Evolutionary conservation across 2,888 invertebrate species (phyloP).

Genomic region (Ypsolopha sequella): DNA sequence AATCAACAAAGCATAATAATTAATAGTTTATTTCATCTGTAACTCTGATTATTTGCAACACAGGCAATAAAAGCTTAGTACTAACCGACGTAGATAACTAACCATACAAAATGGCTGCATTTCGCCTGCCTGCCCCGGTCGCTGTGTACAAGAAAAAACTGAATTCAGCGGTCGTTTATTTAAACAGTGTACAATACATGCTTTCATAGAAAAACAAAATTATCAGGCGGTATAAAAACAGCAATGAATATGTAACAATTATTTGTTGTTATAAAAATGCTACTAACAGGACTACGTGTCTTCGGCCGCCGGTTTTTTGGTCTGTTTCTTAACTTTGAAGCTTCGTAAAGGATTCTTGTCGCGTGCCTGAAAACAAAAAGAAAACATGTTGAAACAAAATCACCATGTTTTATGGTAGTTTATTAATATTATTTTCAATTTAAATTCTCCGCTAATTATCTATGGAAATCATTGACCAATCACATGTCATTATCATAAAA

Average conservation of each 20-base stretch:
- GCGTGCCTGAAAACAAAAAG: constrained; percentile 64
- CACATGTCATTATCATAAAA: neutral
- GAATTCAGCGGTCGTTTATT: too few relatives aligned
- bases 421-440: neutral
- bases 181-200: neutral
- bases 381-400: neutral
- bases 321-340: constrained; percentile 72
- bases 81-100: too few relatives aligned
- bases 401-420: neutral
- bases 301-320: constrained; percentile 36
- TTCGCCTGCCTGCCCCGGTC: too few relatives aligned
- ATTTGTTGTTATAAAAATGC: constrained; percentile 6
- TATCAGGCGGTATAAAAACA: too few relatives aligned
- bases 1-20: too few relatives aligned
- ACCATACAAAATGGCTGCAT: too few relatives aligned
- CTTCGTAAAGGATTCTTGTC: constrained; percentile 77
- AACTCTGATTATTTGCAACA: too few relatives aligned
- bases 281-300: constrained; percentile 53
- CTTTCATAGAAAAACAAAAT: too few relatives aligned
- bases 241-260: too few relatives aligned
- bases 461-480: neutral
- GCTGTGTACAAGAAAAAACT: too few relatives aligned
- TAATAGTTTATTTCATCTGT: too few relatives aligned
- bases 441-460: neutral
- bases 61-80: too few relatives aligned